Evolutionary conservation across 2,888 invertebrate genomes (phyloP).

Genomic region (Cephalotes varians): DNA sequence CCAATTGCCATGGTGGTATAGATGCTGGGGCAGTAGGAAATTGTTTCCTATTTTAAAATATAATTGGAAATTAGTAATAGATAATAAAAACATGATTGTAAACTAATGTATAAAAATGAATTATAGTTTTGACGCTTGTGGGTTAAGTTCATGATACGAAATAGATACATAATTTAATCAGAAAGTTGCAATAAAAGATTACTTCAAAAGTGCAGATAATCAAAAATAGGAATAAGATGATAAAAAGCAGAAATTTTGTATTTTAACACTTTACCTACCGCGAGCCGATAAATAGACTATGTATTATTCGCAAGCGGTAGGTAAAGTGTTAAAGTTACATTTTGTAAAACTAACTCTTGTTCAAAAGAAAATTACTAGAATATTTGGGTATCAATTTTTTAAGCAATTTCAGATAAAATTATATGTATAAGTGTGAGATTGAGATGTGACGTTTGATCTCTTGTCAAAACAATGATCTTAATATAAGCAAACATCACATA

Average conservation of each 20-base stretch:
- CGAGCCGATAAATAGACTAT: no score
- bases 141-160: neutral
- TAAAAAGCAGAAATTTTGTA: slow-evolving; percentile 27
- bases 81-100: neutral
- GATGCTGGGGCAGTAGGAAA: slow-evolving; percentile 90
- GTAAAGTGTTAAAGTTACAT: slow-evolving; percentile 10
- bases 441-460: slow-evolving; percentile 39
- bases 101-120: neutral
- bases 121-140: neutral
- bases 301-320: no score
- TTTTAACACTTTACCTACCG: no score
- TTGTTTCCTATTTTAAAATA: slow-evolving; percentile 89
- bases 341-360: slow-evolving; percentile 23
- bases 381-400: slow-evolving; percentile 5
- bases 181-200: slow-evolving; percentile 20
- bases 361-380: slow-evolving; percentile 6
- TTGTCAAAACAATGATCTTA: slow-evolving; percentile 59
- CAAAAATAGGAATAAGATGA: slow-evolving; percentile 38
- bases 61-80: slow-evolving; percentile 29
- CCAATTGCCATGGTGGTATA: slow-evolving; percentile 94
- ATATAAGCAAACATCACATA: slow-evolving; percentile 52
- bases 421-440: slow-evolving; percentile 30
- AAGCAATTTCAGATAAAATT: slow-evolving; percentile 9
- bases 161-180: slow-evolving; percentile 1
- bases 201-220: slow-evolving; percentile 13